phyloP scores from a whole-genome alignment of 2,797 vertebrate species.

The Centroberyx gerrardi region DNA sequence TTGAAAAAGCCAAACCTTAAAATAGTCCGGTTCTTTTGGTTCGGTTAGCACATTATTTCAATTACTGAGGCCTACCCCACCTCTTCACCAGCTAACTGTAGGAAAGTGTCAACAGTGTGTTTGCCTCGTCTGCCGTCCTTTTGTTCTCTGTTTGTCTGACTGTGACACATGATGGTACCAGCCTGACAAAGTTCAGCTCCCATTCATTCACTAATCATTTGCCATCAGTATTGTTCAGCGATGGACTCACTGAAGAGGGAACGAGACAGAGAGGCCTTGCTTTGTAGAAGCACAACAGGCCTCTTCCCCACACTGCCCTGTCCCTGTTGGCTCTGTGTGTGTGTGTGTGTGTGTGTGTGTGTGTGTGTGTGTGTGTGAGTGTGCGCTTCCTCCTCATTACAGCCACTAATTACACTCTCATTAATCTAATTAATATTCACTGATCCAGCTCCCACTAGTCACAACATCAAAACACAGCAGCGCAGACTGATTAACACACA shows the following conservation, averaged over 20 bases:
- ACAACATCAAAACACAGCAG: slow-evolving; percentile 84
- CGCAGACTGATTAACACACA: slow-evolving; percentile 74
- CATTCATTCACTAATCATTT: slow-evolving; percentile 58
- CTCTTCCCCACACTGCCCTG: slow-evolving; percentile 61
- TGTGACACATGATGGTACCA: slow-evolving; percentile 25
- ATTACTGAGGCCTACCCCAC: slow-evolving; percentile 26
- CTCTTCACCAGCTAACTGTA: slow-evolving; percentile 38
- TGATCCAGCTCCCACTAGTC: slow-evolving; percentile 83
- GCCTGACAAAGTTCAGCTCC: slow-evolving; percentile 19
- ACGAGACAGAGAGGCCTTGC: slow-evolving; percentile 25
- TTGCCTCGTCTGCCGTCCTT: slow-evolving; percentile 26
- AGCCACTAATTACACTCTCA: slow-evolving; percentile 85
- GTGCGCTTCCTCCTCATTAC: slow-evolving; percentile 73
- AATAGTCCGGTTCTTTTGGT: slow-evolving; percentile 36
- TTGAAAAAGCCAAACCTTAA: slow-evolving; percentile 8
- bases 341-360: slow-evolving; percentile 28
- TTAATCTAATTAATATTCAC: slow-evolving; percentile 87
- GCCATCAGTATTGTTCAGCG: slow-evolving; percentile 40
- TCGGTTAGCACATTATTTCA: slow-evolving; percentile 37
- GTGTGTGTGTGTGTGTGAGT: slow-evolving; percentile 30
- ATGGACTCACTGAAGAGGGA: slow-evolving; percentile 31
- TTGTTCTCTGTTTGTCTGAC: slow-evolving; percentile 27
- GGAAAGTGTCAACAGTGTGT: slow-evolving; percentile 31
- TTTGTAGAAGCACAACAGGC: slow-evolving; percentile 71
- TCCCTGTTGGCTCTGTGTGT: slow-evolving; percentile 64